phyloP scores from a whole-genome alignment of 1,140 invertebrate species.

The Drosophila bocqueti region DNA sequence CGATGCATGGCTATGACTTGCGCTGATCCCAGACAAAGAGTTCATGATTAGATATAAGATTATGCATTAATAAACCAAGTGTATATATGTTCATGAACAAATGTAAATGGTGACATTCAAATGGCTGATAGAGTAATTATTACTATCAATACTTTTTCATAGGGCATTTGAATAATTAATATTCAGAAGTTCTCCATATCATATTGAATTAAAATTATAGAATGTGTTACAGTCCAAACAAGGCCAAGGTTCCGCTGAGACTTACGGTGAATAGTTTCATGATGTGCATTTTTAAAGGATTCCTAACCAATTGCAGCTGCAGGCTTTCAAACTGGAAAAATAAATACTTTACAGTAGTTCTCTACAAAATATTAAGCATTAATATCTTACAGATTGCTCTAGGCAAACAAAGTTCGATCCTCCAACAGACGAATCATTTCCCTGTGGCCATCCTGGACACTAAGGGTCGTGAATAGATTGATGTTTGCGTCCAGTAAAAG shows the following conservation, averaged over 20 bases:
- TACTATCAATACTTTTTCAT: neutral
- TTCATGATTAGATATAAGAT: constrained; percentile 6
- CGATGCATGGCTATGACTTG: neutral
- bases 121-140: neutral
- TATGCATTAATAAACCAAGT: neutral
- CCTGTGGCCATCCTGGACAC: constrained; percentile 10
- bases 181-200: constrained; percentile 31
- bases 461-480: neutral
- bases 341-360: neutral
- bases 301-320: constrained; percentile 26
- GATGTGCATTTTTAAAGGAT: constrained; percentile 17
- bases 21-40: neutral
- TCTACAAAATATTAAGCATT: neutral
- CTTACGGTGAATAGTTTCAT: constrained; percentile 7
- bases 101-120: neutral
- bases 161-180: neutral
- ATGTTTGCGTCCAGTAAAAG: constrained; percentile 20
- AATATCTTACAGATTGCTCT: constrained; percentile 5
- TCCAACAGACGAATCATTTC: constrained; percentile 13
- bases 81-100: neutral
- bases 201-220: constrained; percentile 36
- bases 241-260: neutral
- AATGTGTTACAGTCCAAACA: constrained; percentile 22
- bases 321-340: constrained; percentile 27
- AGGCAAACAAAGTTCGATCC: constrained; percentile 23